Evolutionary conservation across 2,113 vertebrate genomes (phyloP), one percentile per base, ranked within the genome.

Genomic region (Platycercus adscitus): DNA sequence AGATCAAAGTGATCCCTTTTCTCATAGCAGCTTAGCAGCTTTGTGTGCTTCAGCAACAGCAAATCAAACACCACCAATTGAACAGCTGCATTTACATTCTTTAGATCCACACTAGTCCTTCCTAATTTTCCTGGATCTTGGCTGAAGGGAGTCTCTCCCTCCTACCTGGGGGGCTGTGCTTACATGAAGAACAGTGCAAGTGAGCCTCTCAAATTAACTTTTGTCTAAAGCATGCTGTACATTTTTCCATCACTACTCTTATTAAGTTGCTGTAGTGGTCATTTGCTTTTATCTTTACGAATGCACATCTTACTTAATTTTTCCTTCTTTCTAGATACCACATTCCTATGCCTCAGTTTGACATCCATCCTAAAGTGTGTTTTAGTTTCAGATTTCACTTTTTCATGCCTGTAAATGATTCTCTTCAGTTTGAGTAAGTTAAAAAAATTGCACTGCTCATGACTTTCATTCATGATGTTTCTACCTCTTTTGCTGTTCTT

Each of bases 301-400:
- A 83, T 9, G 23, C 35, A 33, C 15, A 43, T 12, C 46, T 93
- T 46, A 37, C 23, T 82, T 81, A 43, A 77, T 81, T 86, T 77
- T 70, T 61, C 35, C 24, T 86, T n/a, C n/a, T 77, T 95, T 83
- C 26, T 50, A 81, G 24, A 31, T 71, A 81, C 21, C 23, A 26
- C 39, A 64, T 79, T 84, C 47, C 52, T 68, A 20, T 53, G 81
- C 11, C 46, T 53, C 28, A 44, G 37, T 63, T 63, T 81, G 37
- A 49, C 33, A 86, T 80, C 60, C 33, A 86, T 80, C 60, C 55
- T 70, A 18, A 89, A 72, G 17, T 17, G 61, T 49, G 39, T 61
- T 87, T 91, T 79, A 68, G 35, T 52, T 43, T 75, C 81, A 87
- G 50, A 75, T 92, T 88, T 91, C 68, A 65, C 44, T 95, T 91